These are phyloP conservation scores for Drosophila trichaetosa DNA, from an alignment of 2,888 invertebrate genomes.

Conservation along the genomic window DNA sequence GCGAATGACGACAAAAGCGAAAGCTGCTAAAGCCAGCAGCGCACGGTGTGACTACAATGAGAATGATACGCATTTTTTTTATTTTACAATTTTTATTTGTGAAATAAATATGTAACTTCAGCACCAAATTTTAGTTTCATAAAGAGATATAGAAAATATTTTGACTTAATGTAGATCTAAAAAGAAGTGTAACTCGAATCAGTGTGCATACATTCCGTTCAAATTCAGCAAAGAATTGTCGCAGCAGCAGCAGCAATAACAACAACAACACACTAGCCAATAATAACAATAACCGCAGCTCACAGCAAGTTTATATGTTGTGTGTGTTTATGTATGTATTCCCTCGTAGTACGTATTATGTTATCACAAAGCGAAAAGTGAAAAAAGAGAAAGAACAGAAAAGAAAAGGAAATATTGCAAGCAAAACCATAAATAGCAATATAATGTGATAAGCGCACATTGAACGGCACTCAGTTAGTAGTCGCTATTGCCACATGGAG, in stretches of 20 bases:
- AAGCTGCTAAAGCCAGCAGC: constrained; percentile 15
- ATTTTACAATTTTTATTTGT: not conserved
- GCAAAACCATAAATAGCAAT: constrained; percentile 71
- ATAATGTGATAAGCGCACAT: constrained; percentile 72
- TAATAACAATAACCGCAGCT: constrained; percentile 43
- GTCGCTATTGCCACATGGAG: constrained; percentile 48
- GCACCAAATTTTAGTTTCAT: not conserved
- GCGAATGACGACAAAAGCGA: constrained; percentile 26
- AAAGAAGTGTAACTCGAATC: not conserved
- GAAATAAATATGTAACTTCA: not conserved
- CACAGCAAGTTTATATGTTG: constrained; percentile 19
- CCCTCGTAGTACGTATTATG: constrained; percentile 31
- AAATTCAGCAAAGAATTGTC: constrained; percentile 35
- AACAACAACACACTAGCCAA: constrained; percentile 7
- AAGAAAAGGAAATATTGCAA: constrained; percentile 48
- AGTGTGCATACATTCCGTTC: constrained; percentile 33
- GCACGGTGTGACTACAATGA: constrained; percentile 34
- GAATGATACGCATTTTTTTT: not conserved
- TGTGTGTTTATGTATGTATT: not conserved
- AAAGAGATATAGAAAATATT: not conserved
- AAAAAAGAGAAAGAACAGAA: constrained; percentile 20
- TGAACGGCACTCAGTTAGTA: constrained; percentile 48
- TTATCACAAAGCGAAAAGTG: constrained; percentile 51
- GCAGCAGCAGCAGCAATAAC: constrained; percentile 20
- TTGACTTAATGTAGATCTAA: not conserved